These are phyloP conservation scores for Daboia siamensis DNA, from an alignment of 2,113 vertebrate genomes.

Conservation along the genomic window DNA sequence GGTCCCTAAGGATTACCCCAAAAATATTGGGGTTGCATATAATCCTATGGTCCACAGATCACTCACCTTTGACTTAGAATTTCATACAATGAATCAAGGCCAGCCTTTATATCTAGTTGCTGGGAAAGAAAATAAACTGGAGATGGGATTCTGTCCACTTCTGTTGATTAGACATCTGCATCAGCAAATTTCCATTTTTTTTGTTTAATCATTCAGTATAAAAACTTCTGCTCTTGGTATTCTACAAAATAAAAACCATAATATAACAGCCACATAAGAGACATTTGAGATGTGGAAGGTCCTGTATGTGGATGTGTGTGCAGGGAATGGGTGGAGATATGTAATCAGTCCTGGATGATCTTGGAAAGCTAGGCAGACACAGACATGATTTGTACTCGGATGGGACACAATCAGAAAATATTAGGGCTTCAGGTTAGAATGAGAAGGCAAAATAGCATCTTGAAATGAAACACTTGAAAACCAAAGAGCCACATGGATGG, in stretches of 20 bases:
- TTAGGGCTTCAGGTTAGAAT: background rate
- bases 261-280: background rate
- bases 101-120: background rate
- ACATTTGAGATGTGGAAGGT: background rate
- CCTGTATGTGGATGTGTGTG: background rate
- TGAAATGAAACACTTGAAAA: background rate
- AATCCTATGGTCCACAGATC: too few species aligned
- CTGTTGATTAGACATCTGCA: background rate
- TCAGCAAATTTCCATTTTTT: background rate
- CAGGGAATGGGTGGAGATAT: background rate
- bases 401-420: background rate
- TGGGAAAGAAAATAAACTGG: background rate
- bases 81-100: background rate
- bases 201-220: background rate
- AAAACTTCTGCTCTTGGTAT: background rate
- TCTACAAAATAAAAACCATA: background rate
- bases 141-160: background rate
- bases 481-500: background rate
- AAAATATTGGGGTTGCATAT: too few species aligned
- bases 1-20: too few species aligned
- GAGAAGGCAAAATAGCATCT: background rate
- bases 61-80: background rate
- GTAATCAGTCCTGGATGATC: background rate
- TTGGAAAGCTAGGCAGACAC: background rate
- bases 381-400: background rate